These are phyloP conservation scores for Melanerpes aurifrons DNA, from an alignment of 2,113 vertebrate genomes.

Conservation along the genomic window DNA sequence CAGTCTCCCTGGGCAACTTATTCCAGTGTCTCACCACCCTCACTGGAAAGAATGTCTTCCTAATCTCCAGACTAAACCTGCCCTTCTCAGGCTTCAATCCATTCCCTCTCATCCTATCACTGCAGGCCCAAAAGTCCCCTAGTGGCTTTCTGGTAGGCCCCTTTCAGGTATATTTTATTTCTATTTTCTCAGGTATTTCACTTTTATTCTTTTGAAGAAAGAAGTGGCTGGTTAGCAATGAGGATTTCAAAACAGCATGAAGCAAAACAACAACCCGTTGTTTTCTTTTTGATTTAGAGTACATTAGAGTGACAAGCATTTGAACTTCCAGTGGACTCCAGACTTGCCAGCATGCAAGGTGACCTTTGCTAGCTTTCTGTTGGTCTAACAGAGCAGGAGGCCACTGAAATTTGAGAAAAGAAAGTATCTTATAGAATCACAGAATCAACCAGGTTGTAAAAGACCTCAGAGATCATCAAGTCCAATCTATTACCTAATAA, in stretches of 20 bases:
- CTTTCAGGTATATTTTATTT: neutral
- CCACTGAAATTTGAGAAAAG: neutral
- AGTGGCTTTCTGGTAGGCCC: too few species aligned
- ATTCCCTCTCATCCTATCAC: too few species aligned
- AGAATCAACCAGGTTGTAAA: too few species aligned
- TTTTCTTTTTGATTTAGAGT: neutral
- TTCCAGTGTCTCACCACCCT: too few species aligned
- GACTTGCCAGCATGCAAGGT: neutral
- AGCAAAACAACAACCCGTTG: neutral
- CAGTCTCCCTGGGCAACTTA: too few species aligned
- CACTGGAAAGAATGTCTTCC: too few species aligned
- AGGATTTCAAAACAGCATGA: neutral
- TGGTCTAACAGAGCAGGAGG: neutral
- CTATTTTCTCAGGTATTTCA: neutral
- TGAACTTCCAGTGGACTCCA: neutral
- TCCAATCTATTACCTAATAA: too few species aligned
- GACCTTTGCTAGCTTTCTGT: neutral
- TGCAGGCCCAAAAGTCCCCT: too few species aligned
- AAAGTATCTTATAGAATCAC: too few species aligned
- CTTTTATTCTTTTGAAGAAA: neutral
- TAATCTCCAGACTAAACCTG: too few species aligned
- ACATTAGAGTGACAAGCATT: neutral
- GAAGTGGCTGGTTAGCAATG: neutral
- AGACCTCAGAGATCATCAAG: too few species aligned
- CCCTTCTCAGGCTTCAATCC: too few species aligned